Evolutionary conservation across 1,140 invertebrate species (phyloP).

Genomic region (Ostrea denselamellosa): DNA sequence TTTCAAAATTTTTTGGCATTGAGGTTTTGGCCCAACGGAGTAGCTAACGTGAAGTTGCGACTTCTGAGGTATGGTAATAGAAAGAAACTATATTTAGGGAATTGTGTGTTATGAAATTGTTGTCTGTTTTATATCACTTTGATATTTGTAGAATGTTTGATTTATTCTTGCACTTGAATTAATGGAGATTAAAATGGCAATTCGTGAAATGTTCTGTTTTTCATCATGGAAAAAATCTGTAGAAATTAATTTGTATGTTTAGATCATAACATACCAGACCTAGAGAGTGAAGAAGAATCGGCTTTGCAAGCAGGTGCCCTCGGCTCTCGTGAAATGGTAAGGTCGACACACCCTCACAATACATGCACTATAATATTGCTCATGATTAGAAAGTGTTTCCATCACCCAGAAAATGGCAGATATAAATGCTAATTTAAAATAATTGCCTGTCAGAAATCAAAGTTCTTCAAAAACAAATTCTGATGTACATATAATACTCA

Average conservation of each 20-base stretch:
- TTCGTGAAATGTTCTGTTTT: background rate
- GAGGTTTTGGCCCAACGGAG: background rate
- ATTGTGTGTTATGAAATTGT: background rate
- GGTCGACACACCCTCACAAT: background rate
- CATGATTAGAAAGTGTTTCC: background rate
- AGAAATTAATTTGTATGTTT: background rate
- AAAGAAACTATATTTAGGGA: background rate
- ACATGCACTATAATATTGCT: background rate
- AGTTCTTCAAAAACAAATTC: too few species aligned
- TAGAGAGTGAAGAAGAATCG: background rate
- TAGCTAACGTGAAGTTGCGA: background rate
- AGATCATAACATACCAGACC: background rate
- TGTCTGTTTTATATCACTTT: slow-evolving; percentile 22
- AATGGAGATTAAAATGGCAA: slow-evolving; percentile 5
- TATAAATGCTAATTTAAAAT: background rate
- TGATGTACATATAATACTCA: too few species aligned
- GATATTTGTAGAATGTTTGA: slow-evolving; percentile 7
- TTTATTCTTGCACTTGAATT: background rate
- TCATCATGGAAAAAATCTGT: background rate
- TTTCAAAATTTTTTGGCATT: slow-evolving; percentile 22
- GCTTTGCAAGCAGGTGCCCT: background rate
- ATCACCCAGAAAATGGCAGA: background rate
- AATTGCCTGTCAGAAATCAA: too few species aligned
- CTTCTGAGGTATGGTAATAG: background rate
- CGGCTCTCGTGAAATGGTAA: slow-evolving; percentile 9